Evolutionary conservation across 2,888 invertebrate species (phyloP), one percentile per base, ranked within the genome.

Genomic region (Agriopis marginaria): DNA sequence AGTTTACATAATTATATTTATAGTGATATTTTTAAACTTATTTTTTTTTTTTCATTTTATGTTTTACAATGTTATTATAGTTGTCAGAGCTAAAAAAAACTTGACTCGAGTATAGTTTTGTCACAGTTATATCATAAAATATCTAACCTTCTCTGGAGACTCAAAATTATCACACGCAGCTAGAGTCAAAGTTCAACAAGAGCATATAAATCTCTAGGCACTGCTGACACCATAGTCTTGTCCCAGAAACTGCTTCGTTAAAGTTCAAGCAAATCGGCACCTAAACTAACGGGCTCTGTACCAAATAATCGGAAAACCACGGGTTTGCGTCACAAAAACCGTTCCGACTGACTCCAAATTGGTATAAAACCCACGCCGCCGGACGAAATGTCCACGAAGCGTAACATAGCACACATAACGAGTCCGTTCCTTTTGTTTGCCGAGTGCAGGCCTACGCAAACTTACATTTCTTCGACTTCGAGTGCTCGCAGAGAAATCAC

Each of bases 261-360:
- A 74, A 71, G 71, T 74, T 70, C 66, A 70, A 71, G 73, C 72
- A 75, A 79, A 77, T 83, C 79, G 76, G 77, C 85, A 83, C 85
- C 86, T 82, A 84, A 85, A 84, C 75, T 93, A 92, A 92, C 93
- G 92, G 92, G 68, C 75, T 82, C 77, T 78, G 77, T 80, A 78
- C 83, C 83, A 90, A 92, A 92, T 89, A 88, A 88, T 89, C 81
- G 83, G 85, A 87, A 90, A 92, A 89, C 84, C 82, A 85, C 84
- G 83, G 83, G 79, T 76, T 75, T 83, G 83, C 83, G 80, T 79
- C 79, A 78, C 79, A 80, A 79, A 84, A 86, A 88, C 87, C 83
- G 87, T 87, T 90, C 79, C 73, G 77, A 85, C 82, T 75, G 78
- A 83, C 77, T 85, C 79, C 78, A 77, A 86, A 86, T 86, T 83